Evolutionary conservation across 2,888 invertebrate species (phyloP).

Genomic region (Ashinkailepas kermadecensis): DNA sequence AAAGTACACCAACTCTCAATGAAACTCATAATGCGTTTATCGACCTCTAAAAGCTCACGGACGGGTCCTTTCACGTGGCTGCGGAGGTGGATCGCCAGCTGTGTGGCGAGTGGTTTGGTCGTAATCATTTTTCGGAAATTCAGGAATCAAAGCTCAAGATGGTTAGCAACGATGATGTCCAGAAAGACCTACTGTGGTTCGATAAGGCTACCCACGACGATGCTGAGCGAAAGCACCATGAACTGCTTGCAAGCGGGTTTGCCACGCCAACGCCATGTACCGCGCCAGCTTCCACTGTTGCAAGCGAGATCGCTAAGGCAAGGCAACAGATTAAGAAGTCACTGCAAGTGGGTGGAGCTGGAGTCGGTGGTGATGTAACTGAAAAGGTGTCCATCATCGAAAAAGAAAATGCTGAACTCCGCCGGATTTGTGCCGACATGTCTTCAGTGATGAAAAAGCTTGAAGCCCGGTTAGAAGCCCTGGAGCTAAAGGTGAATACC

Average conservation of each 20-base stretch:
- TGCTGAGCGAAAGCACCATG: constrained; percentile 7
- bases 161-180: neutral
- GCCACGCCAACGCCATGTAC: neutral
- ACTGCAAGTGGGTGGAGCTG: neutral
- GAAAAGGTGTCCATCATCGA: neutral
- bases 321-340: neutral
- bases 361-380: neutral
- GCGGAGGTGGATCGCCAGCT: neutral
- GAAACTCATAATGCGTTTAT: no score
- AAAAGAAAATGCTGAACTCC: neutral
- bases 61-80: neutral
- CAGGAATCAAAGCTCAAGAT: neutral
- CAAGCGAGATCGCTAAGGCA: constrained; percentile 5
- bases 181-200: neutral
- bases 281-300: neutral
- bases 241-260: neutral
- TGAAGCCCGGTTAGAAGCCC: neutral
- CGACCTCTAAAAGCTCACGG: no score
- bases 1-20: no score
- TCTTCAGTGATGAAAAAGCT: neutral
- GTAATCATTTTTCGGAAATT: neutral
- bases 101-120: neutral
- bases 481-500: neutral
- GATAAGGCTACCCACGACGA: constrained; percentile 14
- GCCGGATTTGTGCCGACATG: neutral